Evolutionary conservation across 2,888 invertebrate species (phyloP).

Genomic region (Folsomia manolachei): DNA sequence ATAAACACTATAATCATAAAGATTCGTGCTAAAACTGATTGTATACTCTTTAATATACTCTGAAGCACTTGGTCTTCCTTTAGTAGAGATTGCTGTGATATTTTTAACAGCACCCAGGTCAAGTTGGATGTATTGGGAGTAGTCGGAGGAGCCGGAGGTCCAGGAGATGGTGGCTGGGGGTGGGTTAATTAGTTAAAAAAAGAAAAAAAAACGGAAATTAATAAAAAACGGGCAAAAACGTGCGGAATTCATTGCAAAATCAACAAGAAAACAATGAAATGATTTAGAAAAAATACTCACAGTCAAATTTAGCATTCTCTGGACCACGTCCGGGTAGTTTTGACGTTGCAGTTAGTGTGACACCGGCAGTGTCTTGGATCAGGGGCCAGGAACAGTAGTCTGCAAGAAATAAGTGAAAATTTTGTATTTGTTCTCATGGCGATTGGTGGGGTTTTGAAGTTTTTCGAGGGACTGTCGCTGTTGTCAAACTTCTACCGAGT

Average conservation of each 20-base stretch:
- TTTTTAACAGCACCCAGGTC: slow-evolving; percentile 85
- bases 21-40: slow-evolving; percentile 88
- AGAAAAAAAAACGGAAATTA: slow-evolving; percentile 29
- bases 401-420: neutral
- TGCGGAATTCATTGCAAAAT: slow-evolving; percentile 28
- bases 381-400: slow-evolving; percentile 75
- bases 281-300: slow-evolving; percentile 58
- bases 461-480: neutral
- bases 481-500: neutral
- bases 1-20: slow-evolving; percentile 82
- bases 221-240: too few species aligned
- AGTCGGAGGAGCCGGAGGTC: slow-evolving; percentile 87
- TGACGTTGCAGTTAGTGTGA: slow-evolving; percentile 75
- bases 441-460: neutral
- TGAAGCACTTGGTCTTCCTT: slow-evolving; percentile 72
- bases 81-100: slow-evolving; percentile 72
- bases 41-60: slow-evolving; percentile 93
- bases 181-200: slow-evolving; percentile 28
- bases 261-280: slow-evolving; percentile 16
- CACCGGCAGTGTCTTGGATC: slow-evolving; percentile 60
- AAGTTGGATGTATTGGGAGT: slow-evolving; percentile 84
- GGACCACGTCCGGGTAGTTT: slow-evolving; percentile 76
- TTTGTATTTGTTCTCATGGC: neutral
- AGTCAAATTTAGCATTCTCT: slow-evolving; percentile 79
- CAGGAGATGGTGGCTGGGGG: slow-evolving; percentile 80